Evolutionary conservation across 2,888 invertebrate genomes (phyloP).

Genomic region (Hypselothyrea guttata): DNA sequence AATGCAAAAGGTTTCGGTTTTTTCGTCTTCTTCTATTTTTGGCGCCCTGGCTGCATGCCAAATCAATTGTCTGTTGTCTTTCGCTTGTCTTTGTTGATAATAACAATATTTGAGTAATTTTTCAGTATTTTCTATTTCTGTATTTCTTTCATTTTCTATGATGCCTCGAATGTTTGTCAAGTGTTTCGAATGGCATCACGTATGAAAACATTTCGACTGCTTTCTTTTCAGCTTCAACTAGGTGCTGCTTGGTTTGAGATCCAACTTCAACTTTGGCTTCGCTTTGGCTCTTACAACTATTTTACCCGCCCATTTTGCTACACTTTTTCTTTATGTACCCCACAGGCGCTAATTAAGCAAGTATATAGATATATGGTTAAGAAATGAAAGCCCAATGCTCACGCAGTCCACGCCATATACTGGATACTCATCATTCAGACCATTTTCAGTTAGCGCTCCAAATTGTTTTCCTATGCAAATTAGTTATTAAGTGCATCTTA

Average conservation of each 20-base stretch:
- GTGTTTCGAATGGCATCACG: slow-evolving; percentile 61
- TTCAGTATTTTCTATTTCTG: slow-evolving; percentile 32
- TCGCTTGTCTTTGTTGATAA: slow-evolving; percentile 37
- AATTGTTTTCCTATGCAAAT: slow-evolving; percentile 63
- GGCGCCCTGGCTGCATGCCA: slow-evolving; percentile 62
- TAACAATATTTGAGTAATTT: slow-evolving; percentile 54
- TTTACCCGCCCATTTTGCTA: slow-evolving; percentile 41
- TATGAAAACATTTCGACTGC: slow-evolving; percentile 48
- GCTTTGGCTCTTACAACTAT: slow-evolving; percentile 18
- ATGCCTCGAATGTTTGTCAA: slow-evolving; percentile 59
- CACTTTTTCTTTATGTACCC: slow-evolving; percentile 47
- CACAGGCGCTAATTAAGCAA: slow-evolving; percentile 69
- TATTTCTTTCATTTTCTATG: slow-evolving; percentile 17
- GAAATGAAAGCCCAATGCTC: slow-evolving; percentile 41
- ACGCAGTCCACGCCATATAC: slow-evolving; percentile 2
- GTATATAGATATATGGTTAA: slow-evolving; percentile 44
- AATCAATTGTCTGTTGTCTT: slow-evolving; percentile 64
- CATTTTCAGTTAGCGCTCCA: slow-evolving; percentile 56
- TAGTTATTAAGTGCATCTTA: slow-evolving; percentile 61
- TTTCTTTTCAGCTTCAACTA: slow-evolving; percentile 46
- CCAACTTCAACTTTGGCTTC: slow-evolving; percentile 9
- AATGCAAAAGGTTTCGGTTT: slow-evolving; percentile 55
- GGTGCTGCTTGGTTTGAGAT: slow-evolving; percentile 15
- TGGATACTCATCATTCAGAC: slow-evolving; percentile 5
- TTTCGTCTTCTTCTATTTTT: slow-evolving; percentile 19